Evolutionary conservation across 30 jellyfish, hydroid and myxozoan species (phyloP).

Genomic region (Hydra vulgaris): DNA sequence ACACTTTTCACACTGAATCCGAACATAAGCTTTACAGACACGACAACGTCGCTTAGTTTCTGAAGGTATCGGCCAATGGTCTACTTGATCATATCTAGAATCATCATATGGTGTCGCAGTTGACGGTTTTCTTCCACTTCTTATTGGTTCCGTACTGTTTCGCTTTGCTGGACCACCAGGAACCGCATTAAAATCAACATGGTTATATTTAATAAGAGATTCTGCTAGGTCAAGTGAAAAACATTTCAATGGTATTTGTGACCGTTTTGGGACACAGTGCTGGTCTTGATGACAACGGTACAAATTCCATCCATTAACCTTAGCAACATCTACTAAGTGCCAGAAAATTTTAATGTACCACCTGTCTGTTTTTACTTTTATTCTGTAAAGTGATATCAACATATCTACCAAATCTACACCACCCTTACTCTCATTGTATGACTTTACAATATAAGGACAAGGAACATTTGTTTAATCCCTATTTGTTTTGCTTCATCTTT

Average conservation of each 20-base stretch:
- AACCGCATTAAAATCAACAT: neutral
- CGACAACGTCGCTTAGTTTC: too few relatives aligned
- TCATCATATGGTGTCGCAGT: too few relatives aligned
- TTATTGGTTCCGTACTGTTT: neutral
- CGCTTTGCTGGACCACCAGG: neutral
- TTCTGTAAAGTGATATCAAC: neutral
- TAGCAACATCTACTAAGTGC: neutral
- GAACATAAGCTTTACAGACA: too few relatives aligned
- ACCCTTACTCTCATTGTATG: slow-evolving; percentile 59
- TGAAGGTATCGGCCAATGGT: too few relatives aligned
- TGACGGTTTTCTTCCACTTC: neutral
- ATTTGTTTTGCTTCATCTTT: slow-evolving; percentile 24
- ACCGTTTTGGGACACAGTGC: neutral
- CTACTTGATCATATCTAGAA: too few relatives aligned
- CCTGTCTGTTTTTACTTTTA: neutral
- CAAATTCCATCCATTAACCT: too few relatives aligned
- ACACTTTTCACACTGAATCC: too few relatives aligned
- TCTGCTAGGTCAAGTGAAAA: neutral
- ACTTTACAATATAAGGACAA: slow-evolving; percentile 39
- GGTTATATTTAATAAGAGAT: neutral
- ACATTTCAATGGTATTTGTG: neutral
- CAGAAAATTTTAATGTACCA: neutral
- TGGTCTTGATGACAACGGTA: neutral
- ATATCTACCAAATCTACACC: slow-evolving; percentile 52
- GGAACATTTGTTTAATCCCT: neutral